Base-by-base conservation (phyloP, 2,888 invertebrate genomes). In the Nomada ferruginata region DNA sequence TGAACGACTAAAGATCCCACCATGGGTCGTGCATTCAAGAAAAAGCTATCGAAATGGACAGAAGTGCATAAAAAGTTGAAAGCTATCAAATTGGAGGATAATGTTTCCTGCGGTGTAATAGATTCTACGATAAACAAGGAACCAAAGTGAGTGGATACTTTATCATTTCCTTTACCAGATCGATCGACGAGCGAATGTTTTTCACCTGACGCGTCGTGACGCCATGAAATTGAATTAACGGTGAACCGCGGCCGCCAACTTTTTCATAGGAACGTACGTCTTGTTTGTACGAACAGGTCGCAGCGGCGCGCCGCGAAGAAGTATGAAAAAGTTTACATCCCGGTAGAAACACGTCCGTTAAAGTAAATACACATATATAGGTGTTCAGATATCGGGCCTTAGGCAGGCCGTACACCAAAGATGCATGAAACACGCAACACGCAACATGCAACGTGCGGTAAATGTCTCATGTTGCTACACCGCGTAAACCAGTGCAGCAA, bases 101-200 rank as follows among this genome's bases (percentile, higher is more conserved):
- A 36, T 36, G 7, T 36, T 36, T 0, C 36, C 36, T 36, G 36
- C 36, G 5, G 36, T 36, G 7, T 36, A 36, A 36, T 79, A 57
- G 90, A 90, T 68, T 87, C 85, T 63, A 82, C 83, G 87, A 71
- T 70, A 61, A 78, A 82, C 71, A 71, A 59, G 47, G 71, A 74
- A 71, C 65, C 83, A 55, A 89, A 82, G 90, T 90, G 76, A 90
- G 87, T 89, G 26, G 77, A 71, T 52, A 50, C 68, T 77, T 83
- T 57, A 61, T 61, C 70, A 36, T 64, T 72, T 69, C 55, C 63
- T 59, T 61, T 76, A 29, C 42, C 75, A 74, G 73, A 77, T 66
- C 69, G 52, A 70, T 55, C 44, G 50, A 13, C 44, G 20, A 52
- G 26, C 18, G 61, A 71, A 66, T n/a, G 61, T 55, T 71, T 61